A percentile compares a stretch with the other conserved stretches of the same genome.
Evolutionary conservation across 2,888 invertebrate species (phyloP).

Genomic region (Galeruca laticollis): DNA sequence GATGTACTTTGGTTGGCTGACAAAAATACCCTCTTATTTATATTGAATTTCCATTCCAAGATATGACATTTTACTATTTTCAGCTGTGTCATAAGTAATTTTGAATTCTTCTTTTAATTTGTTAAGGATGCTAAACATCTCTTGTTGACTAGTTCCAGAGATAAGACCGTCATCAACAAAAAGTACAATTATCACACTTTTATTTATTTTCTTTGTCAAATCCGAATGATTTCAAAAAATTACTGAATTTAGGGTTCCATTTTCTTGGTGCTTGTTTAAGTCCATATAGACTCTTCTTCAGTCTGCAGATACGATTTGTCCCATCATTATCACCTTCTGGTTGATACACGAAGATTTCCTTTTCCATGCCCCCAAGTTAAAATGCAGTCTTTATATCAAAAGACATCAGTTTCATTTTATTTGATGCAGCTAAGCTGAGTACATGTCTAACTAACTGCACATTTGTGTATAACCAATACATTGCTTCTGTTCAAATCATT

Average conservation of each 20-base stretch:
- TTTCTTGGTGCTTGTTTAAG: conserved; percentile 55
- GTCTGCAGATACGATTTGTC: conserved; percentile 20
- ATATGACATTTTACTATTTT: conserved; percentile 40
- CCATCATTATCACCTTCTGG: conserved; percentile 39
- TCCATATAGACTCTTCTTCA: conserved; percentile 31
- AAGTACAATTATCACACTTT: too few species aligned
- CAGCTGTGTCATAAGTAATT: conserved; percentile 32
- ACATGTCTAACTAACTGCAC: conserved; percentile 50
- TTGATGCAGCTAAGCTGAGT: conserved; percentile 43
- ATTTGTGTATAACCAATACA: conserved; percentile 54
- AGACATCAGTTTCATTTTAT: conserved; percentile 49
- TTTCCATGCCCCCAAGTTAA: conserved; percentile 50
- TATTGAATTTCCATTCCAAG: conserved; percentile 49
- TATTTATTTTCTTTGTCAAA: conserved; percentile 45
- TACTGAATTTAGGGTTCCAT: conserved; percentile 52
- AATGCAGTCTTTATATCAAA: conserved; percentile 53
- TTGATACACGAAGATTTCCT: conserved; percentile 45
- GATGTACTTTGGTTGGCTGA: conserved; percentile 52
- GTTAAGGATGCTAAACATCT: too few species aligned
- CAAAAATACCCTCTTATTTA: conserved; percentile 47
- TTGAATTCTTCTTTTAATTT: too few species aligned
- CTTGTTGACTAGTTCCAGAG: too few species aligned
- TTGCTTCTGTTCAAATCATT: conserved; percentile 52
- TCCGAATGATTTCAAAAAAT: conserved; percentile 44
- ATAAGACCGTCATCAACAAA: too few species aligned